A percentile compares a stretch with the other conserved stretches of the same genome.
Evolutionary conservation across 1,140 invertebrate species (phyloP).

Genomic region (Drosophila sproati): DNA sequence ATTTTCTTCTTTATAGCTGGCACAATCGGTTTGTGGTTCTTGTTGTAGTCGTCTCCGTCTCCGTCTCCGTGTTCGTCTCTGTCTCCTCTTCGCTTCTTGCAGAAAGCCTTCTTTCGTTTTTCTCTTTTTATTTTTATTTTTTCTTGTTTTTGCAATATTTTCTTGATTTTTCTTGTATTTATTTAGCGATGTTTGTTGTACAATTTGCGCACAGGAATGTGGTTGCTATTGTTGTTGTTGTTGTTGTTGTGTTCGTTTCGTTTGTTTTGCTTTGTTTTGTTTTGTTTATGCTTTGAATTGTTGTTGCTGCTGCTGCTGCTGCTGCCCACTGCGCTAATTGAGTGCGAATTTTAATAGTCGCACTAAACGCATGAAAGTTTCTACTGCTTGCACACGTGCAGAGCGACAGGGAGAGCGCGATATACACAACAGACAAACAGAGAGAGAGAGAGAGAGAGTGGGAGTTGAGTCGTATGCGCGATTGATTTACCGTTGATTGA

Average conservation of each 20-base stretch:
- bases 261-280: slow-evolving; percentile 33
- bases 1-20: slow-evolving; percentile 20
- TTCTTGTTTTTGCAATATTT: background rate
- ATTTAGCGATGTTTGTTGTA: slow-evolving; percentile 56
- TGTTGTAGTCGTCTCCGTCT: slow-evolving; percentile 12
- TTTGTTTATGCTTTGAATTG: slow-evolving; percentile 60
- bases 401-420: background rate
- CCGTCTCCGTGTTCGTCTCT: slow-evolving; percentile 8
- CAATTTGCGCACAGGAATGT: slow-evolving; percentile 58
- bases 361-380: slow-evolving; percentile 34
- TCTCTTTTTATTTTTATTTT: slow-evolving; percentile 11
- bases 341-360: slow-evolving; percentile 65
- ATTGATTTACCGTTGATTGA: slow-evolving; percentile 58
- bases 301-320: slow-evolving; percentile 59
- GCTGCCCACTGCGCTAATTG: slow-evolving; percentile 60
- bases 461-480: slow-evolving; percentile 27
- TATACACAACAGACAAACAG: background rate
- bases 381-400: slow-evolving; percentile 32
- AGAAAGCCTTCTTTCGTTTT: slow-evolving; percentile 21
- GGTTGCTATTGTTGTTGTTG: slow-evolving; percentile 38
- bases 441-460: slow-evolving; percentile 7
- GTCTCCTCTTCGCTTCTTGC: slow-evolving; percentile 8
- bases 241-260: slow-evolving; percentile 14
- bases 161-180: slow-evolving; percentile 42
- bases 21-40: slow-evolving; percentile 4